Evolutionary conservation across 2,113 vertebrate species (phyloP).

Genomic region (Eublepharis macularius): DNA sequence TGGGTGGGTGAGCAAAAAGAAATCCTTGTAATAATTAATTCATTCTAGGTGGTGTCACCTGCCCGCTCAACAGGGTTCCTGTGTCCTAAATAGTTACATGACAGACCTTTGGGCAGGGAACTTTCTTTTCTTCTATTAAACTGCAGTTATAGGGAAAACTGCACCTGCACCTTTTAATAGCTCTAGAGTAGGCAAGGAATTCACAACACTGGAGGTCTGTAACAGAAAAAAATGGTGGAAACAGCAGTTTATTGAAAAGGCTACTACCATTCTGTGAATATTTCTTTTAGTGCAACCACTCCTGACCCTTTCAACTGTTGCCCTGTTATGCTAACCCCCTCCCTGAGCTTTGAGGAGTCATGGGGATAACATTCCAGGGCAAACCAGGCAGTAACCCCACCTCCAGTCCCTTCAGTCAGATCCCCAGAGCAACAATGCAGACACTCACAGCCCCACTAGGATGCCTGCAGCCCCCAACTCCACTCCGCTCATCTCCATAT

Average conservation of each 20-base stretch:
- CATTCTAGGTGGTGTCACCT: not conserved
- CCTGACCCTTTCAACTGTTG: not conserved
- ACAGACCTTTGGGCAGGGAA: not conserved
- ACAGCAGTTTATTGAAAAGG: not conserved
- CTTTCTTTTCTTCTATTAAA: not conserved
- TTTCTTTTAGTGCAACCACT: not conserved
- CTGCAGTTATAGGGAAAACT: not conserved
- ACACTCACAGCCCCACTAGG: too few species aligned
- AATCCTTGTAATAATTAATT: not conserved
- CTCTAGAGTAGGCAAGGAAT: not conserved
- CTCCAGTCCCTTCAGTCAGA: not conserved
- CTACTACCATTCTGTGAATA: not conserved
- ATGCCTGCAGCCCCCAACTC: not conserved
- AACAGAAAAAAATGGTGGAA: too few species aligned
- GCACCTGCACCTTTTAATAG: too few species aligned
- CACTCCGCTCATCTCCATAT: not conserved
- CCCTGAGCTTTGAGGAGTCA: not conserved
- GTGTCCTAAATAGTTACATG: not conserved
- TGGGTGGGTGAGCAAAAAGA: not conserved
- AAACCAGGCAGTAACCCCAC: not conserved
- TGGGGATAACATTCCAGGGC: too few species aligned
- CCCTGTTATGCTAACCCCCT: not conserved
- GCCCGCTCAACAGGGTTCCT: not conserved
- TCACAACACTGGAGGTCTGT: not conserved
- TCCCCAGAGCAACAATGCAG: not conserved